Percentiles rank a stretch among this genome's conserved stretches.
Evolutionary conservation across 1,140 invertebrate genomes (phyloP).

Genomic region (Parasteatoda tepidariorum): DNA sequence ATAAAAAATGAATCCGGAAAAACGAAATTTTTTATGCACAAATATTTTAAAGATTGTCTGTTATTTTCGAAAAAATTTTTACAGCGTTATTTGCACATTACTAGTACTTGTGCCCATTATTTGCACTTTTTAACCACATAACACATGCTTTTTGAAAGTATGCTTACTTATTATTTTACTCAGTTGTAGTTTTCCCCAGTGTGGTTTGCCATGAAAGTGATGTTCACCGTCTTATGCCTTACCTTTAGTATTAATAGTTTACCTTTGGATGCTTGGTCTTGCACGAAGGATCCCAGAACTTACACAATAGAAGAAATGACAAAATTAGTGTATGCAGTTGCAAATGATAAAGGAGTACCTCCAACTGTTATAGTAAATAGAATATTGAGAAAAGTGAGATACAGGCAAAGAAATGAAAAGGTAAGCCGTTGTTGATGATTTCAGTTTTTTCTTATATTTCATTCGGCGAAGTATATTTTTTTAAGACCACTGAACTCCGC

Average conservation of each 20-base stretch:
- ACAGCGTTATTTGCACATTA: not conserved
- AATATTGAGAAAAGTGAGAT: constrained; percentile 33
- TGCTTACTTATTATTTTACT: no score
- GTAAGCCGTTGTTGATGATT: not conserved
- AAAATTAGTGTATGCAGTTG: constrained; percentile 6
- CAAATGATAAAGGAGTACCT: constrained; percentile 24
- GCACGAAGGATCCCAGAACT: not conserved
- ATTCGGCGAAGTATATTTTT: not conserved
- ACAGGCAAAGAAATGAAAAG: constrained; percentile 27
- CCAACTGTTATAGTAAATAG: constrained; percentile 34
- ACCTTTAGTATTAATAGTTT: constrained; percentile 22
- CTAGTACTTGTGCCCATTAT: not conserved
- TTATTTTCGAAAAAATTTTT: not conserved
- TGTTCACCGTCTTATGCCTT: constrained; percentile 41
- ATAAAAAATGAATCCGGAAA: no score
- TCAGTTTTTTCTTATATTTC: not conserved
- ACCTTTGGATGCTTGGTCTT: not conserved
- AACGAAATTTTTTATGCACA: no score
- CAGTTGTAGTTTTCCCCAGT: no score
- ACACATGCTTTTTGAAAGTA: no score
- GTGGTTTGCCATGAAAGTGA: constrained; percentile 37
- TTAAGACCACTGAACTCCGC: not conserved
- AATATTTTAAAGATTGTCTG: no score
- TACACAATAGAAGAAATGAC: constrained; percentile 41
- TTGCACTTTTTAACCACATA: not conserved